Base-by-base conservation (phyloP, 2,888 invertebrate species). In the Melinaea marsaeus region DNA sequence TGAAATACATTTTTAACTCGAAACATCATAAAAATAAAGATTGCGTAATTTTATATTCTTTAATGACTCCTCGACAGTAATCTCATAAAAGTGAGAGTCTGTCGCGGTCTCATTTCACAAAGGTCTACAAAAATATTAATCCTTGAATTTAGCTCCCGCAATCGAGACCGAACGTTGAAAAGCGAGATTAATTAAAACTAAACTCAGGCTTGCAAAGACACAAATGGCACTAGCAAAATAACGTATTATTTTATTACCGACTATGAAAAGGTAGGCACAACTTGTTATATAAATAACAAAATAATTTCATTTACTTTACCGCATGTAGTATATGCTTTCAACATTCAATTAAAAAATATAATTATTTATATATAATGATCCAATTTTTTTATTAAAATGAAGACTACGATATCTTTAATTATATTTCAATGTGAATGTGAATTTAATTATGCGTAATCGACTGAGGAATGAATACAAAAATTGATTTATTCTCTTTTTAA, bases 141-240 rank as follows among this genome's bases (percentile, higher is more conserved):
- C 69, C 64, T 57, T 61, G 73, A 55, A 55, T 66, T 70, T 51
- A 32, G 51, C 72, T 69, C 72, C 63, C 66, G 74, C 75, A 76
- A 80, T 81, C 78, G 80, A 78, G 82, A 83, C 81, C 77, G 79
- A 83, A 79, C 80, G 82, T 78, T 80, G 78, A 79, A 22, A 80
- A 80, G 81, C 75, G 73, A 77, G 80, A 78, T 87, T 86, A 86
- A 87, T 87, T 86, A 85, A 86, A 88, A 86, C 83, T 83, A 84
- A 85, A 78, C 79, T 74, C 76, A 71, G 78, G 74, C 73, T 74
- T 74, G 76, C 69, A 73, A 72, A 72, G 72, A 77, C 78, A 80
- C 81, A 82, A 82, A 82, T 80, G 78, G 74, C 72, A 77, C 77
- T 69, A 74, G 72, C 75, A 75, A 78, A 81, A 83, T 84, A 83